Base-by-base conservation (phyloP, 2,113 vertebrate genomes). In the Clarias macrocephalus region DNA sequence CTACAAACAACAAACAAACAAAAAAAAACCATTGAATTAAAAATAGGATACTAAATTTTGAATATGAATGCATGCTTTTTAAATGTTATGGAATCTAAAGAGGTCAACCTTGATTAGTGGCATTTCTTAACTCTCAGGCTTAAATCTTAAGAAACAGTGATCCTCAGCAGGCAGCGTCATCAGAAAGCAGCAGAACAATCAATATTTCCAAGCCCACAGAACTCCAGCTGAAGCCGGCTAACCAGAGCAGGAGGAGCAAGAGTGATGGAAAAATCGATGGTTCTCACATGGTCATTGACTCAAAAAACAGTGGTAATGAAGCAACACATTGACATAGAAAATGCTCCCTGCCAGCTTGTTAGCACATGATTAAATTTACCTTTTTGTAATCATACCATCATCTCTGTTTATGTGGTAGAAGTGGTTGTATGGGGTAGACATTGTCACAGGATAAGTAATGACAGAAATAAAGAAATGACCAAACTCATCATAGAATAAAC, bases 181-280 rank as follows among this genome's bases (percentile, higher is more conserved):
- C 91, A 89, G 87, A 89, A 80, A 89, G 85, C 88, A 87, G 89
- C 60, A 83, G 85, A 72, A 72, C 12, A 87, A 93, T 95, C 93
- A 54, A 95, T 95, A 94, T 80, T 73, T 66, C 65, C 85, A 82
- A 91, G 83, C 85, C 88, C 52, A 84, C 83, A 87, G 89, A 92
- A 79, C 85, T 89, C 72, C 89, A 88, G 88, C 87, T 89, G 82
- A 87, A 88, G 16, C 84, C 83, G 88, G 89, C 84, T 86, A 84
- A 87, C 88, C 73, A 57, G 86, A 83, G 88, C 87, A 57, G 72
- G 91, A 86, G 70, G 56, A 76, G 81, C 86, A 88, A 87, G 90
- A 87, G 90, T 73, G 88, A 79, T 91, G 66, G 77, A 90, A 90
- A 88, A 90, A 92, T 92, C 90, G 86, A 93, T 91, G 80, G 21